Evolutionary conservation across 2,797 vertebrate species (phyloP).

Genomic region (Sylvilagus floridanus): DNA sequence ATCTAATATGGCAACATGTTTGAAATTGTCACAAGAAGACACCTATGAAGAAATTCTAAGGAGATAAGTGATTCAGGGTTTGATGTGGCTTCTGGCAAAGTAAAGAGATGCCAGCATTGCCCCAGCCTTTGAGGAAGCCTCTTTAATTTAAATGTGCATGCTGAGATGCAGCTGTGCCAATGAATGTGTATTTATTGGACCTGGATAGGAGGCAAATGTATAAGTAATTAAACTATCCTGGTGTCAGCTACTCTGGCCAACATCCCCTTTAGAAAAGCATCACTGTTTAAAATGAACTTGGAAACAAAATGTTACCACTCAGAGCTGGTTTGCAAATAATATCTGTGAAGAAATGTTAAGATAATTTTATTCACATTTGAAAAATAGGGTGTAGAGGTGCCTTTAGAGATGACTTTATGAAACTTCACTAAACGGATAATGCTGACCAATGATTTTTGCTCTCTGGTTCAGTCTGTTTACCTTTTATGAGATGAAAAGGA

Average conservation of each 20-base stretch:
- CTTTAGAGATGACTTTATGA: conserved; percentile 30
- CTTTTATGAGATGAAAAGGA: neutral
- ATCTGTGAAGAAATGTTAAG: neutral
- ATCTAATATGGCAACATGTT: conserved; percentile 68
- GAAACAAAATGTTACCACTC: conserved; percentile 63
- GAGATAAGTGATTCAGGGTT: conserved; percentile 84
- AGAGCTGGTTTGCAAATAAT: conserved; percentile 28
- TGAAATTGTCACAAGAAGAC: conserved; percentile 66
- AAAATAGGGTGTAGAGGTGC: neutral
- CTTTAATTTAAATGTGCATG: conserved; percentile 88
- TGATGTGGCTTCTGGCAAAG: conserved; percentile 87
- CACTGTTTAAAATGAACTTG: conserved; percentile 57
- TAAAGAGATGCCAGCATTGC: conserved; percentile 84
- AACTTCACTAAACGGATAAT: neutral
- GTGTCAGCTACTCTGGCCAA: conserved; percentile 80
- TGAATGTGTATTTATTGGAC: conserved; percentile 88
- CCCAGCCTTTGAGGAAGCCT: conserved; percentile 86
- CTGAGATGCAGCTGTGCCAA: conserved; percentile 89
- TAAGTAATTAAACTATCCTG: conserved; percentile 87
- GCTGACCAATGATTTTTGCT: neutral
- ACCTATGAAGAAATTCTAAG: conserved; percentile 80
- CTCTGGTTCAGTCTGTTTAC: neutral
- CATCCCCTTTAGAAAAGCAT: conserved; percentile 59
- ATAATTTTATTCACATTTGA: conserved; percentile 46
- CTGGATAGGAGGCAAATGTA: conserved; percentile 87